Percentiles rank a stretch among this genome's conserved stretches.
Conservation (phyloP, 1,140 invertebrate species). For the Drosophila kanapiae region DNA sequence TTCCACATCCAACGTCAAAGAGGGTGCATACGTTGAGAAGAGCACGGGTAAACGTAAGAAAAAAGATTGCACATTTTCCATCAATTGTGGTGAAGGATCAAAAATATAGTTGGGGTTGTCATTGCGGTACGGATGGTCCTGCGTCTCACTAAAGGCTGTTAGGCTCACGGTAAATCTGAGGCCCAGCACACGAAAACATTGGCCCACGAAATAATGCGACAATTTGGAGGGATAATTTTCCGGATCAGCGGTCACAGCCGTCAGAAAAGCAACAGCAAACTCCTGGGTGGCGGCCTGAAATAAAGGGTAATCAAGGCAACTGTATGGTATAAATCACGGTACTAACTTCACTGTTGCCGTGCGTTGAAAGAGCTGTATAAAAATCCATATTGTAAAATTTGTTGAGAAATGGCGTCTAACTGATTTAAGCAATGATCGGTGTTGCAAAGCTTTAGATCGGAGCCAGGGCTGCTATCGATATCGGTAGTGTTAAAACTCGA, state of each 20-base stretch:
- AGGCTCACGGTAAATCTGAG: constrained; percentile 47
- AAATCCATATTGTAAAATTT: constrained; percentile 48
- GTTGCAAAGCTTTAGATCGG: constrained; percentile 1
- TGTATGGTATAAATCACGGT: neutral
- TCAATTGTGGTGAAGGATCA: constrained; percentile 14
- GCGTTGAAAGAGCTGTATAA: constrained; percentile 31
- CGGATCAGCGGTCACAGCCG: constrained; percentile 29
- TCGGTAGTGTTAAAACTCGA: neutral
- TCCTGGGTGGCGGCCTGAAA: constrained; percentile 22
- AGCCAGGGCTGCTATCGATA: neutral
- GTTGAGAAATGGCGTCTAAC: neutral
- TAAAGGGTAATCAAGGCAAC: neutral
- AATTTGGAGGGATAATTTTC: constrained; percentile 38
- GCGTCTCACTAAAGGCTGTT: constrained; percentile 6
- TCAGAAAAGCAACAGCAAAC: constrained; percentile 37
- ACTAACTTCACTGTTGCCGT: constrained; percentile 36
- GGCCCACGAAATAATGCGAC: constrained; percentile 58
- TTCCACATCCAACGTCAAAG: constrained; percentile 1
- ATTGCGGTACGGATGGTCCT: constrained; percentile 45
- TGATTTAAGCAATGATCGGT: neutral
- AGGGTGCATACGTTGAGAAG: constrained; percentile 3
- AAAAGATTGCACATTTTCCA: constrained; percentile 45
- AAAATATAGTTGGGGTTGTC: constrained; percentile 59
- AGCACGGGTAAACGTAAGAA: constrained; percentile 21
- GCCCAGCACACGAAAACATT: constrained; percentile 54